These are phyloP conservation scores for Magallana ariakensis DNA, from an alignment of 1,140 invertebrate genomes.

Conservation along the genomic window DNA sequence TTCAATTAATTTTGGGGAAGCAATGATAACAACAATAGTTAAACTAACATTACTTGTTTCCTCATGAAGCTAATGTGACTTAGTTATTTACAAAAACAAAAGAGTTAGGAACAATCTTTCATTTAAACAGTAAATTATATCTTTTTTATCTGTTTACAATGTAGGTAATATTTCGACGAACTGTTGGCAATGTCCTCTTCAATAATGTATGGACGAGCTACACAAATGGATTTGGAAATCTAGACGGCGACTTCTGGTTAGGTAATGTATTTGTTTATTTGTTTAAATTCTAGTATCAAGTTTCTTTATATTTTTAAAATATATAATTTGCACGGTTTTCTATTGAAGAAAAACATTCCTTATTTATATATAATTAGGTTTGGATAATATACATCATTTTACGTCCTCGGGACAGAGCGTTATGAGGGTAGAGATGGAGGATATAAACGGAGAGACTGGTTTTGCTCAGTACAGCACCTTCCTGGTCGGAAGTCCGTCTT, in stretches of 20 bases:
- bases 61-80: no score
- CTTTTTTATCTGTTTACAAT: neutral
- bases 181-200: constrained; percentile 3
- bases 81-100: no score
- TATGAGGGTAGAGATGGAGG: neutral
- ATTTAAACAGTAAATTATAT: no score
- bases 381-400: neutral
- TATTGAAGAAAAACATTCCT: neutral
- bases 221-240: constrained; percentile 10
- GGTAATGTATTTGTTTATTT: neutral
- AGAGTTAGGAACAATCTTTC: no score
- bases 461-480: constrained; percentile 2
- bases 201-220: constrained; percentile 10
- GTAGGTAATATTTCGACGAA: neutral
- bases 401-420: neutral
- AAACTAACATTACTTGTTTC: no score
- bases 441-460: neutral
- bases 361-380: neutral
- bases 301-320: neutral
- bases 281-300: no score
- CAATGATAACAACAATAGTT: no score
- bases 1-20: no score
- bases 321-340: neutral
- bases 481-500: neutral
- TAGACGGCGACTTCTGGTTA: neutral